Evolutionary conservation across 2,113 vertebrate genomes (phyloP).

Genomic region (Ptychochromis oligacanthus): DNA sequence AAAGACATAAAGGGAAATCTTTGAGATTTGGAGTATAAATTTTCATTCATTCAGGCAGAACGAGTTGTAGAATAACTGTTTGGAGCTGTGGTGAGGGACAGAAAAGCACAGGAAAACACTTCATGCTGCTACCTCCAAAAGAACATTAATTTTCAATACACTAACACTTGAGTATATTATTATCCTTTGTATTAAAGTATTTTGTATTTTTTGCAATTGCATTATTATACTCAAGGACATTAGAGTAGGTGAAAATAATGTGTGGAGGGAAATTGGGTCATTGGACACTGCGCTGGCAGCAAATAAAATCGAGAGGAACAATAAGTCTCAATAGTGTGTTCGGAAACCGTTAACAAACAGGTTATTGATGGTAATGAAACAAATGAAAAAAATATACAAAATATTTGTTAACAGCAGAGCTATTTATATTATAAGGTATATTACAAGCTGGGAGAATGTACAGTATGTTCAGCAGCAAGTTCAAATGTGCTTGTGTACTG

Average conservation of each 20-base stretch:
- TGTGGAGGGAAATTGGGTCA: not conserved
- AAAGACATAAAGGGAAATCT: not conserved
- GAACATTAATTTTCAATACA: not conserved
- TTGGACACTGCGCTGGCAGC: not conserved
- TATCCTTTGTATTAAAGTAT: not conserved
- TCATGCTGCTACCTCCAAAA: not conserved
- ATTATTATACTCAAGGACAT: not conserved
- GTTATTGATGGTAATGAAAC: not conserved
- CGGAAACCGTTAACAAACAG: too few species aligned
- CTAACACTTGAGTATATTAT: not conserved
- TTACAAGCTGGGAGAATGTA: too few species aligned
- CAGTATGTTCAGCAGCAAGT: too few species aligned
- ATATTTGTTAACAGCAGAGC: not conserved
- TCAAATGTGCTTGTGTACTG: too few species aligned
- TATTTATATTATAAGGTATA: too few species aligned
- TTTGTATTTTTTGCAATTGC: not conserved
- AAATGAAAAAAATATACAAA: not conserved
- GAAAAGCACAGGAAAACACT: not conserved
- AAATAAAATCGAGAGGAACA: not conserved
- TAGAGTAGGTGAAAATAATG: not conserved
- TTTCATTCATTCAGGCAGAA: not conserved
- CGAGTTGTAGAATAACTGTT: not conserved
- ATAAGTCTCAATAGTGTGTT: too few species aligned
- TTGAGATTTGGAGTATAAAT: not conserved
- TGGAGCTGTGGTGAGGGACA: not conserved